Evolutionary conservation across 2,113 vertebrate species (phyloP), one percentile per base, ranked within the genome.

Genomic region (Rhea americana): DNA sequence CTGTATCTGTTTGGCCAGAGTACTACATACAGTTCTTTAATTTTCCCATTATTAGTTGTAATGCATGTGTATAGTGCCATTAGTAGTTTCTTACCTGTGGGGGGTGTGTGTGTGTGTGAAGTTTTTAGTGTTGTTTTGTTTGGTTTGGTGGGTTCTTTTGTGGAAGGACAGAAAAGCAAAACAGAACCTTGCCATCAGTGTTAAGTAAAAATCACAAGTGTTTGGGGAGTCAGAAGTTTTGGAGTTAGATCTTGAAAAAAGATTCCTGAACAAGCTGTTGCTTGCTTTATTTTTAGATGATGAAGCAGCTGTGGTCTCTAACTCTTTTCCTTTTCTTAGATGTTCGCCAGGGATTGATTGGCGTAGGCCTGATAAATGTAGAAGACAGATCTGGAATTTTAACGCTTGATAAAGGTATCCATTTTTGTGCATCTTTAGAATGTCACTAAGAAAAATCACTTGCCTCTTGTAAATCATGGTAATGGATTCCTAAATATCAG

Each of bases 281-380:
- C 10, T 72, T 61, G 43, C 5, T 72, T 63, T 86, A 43, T 84
- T 84, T 90, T 59, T 55, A 88, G 72, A 10, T 55, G 61, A 43
- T 45, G 78, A 19, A 87, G 70, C 74, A 90, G 39, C 58, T 35
- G 2, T 75, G 73, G 51, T 43, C 24, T 58, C 28, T 59, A 50
- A 67, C 22, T 63, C 74, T 68, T 71, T 90, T 93, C 67, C 76
- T 78, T 92, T 88, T 87, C 48, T 28, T 91, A 99, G 99, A 99
- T 96, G 99, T 99, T 92, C 99, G 99, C 43, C 97, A 97, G 84
- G 99, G 99, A 61, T 97, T 99, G 94, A 99, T 99, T 80, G 99
- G 99, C 1, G 99, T 99, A 7, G 99, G 99, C 45, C 97, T 99
- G 85, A 99, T 99, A 77, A 99, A 99, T 80, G 96, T 99, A 22